Base-by-base conservation (phyloP, 2,113 vertebrate genomes). In the Amphilophus citrinellus region DNA sequence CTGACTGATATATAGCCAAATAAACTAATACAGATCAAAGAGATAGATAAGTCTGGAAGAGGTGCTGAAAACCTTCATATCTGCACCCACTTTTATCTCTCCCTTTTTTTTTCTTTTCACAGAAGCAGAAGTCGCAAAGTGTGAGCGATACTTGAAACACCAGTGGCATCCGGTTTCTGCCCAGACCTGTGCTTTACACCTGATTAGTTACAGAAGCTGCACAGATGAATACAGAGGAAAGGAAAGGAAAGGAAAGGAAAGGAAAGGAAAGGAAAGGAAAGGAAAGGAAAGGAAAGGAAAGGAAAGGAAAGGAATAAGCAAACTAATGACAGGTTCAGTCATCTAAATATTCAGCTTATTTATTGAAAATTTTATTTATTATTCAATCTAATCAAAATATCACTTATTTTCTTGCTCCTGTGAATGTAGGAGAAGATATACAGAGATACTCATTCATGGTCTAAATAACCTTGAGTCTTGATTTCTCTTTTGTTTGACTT, bases 21-120 rank as follows among this genome's bases (percentile, higher is more conserved):
- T 92, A 95, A 91, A 91, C 85, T 60, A 68, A 91, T 91, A 81
- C 83, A 93, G 92, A 95, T 94, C 90, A 96, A 95, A 95, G 94
- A 88, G 8, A 5, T 6, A 85, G 89, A 94, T 93, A 92, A 89
- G 89, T 79, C 88, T 50, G 2, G 62, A 42, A 87, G 78, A 87
- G 59, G 82, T 14, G 10, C 39, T 66, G 57, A 77, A 63, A 89
- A 59, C 30, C 37, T 76, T 81, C 57, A 79, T 89, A 90, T 85
- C 80, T 88, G 62, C 20, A 7, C 60, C 56, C n/a, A 20, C 24
- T 58, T 56, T 58, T 62, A 47, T 81, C 79, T 11, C 30, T 35
- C 62, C 32, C 6, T 15, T 56, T 4, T 3, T 32, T 68, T 22
- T 32, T 2, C 65, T 71, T 11, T 53, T 65, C 84, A 71, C 79